Conservation (phyloP, 2,113 vertebrate genomes). For the Jaculus jaculus region DNA sequence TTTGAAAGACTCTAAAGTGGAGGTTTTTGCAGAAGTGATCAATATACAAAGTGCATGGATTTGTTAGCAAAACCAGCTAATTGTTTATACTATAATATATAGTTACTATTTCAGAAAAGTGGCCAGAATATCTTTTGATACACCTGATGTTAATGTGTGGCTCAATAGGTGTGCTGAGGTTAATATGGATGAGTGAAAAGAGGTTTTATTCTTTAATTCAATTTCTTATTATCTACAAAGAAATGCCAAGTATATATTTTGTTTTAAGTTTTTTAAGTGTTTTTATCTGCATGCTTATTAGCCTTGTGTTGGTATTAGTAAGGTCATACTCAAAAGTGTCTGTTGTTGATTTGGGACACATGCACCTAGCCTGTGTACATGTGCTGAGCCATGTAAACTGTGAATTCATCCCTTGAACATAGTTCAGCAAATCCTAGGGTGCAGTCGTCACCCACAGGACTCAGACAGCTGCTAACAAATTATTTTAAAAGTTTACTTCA, state of each 20-base stretch:
- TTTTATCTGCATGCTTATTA: conserved; percentile 58
- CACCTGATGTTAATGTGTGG: conserved; percentile 72
- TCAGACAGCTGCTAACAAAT: conserved; percentile 54
- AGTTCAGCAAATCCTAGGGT: not conserved
- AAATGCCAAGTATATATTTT: conserved; percentile 80
- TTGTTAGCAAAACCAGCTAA: conserved; percentile 53
- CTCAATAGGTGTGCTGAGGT: conserved; percentile 75
- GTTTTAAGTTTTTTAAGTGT: not conserved
- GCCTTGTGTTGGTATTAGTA: conserved; percentile 22
- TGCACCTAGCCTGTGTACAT: conserved; percentile 19
- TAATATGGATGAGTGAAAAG: conserved; percentile 64
- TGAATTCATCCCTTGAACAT: conserved; percentile 27
- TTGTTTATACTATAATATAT: conserved; percentile 66
- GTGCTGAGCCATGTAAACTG: conserved; percentile 26
- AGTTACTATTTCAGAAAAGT: conserved; percentile 82
- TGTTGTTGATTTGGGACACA: conserved; percentile 23
- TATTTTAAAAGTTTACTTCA: conserved; percentile 58
- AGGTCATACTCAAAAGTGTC: conserved; percentile 32
- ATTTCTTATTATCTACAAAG: conserved; percentile 66
- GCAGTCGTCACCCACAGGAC: not conserved
- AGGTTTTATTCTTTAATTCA: conserved; percentile 67
- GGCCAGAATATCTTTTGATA: conserved; percentile 74
- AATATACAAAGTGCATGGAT: conserved; percentile 76
- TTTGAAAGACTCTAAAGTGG: conserved; percentile 73
- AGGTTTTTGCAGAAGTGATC: conserved; percentile 77